phyloP scores from a whole-genome alignment of 2,888 invertebrate species.

The Conistra vaccinii region DNA sequence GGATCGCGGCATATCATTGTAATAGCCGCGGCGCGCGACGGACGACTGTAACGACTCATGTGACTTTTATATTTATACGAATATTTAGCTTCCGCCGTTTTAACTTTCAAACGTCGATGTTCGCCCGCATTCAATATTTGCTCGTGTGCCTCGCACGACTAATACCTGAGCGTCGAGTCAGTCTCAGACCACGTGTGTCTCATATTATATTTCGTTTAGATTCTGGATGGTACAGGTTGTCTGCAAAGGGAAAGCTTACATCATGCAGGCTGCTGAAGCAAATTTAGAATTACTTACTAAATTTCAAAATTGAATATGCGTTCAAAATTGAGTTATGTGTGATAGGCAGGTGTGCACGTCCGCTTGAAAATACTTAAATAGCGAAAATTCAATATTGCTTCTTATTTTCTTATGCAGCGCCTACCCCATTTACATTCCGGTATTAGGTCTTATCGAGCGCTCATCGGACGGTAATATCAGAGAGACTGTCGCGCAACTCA shows the following conservation, averaged over 20 bases:
- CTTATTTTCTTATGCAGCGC: background rate
- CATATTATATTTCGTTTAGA: background rate
- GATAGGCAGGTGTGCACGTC: background rate
- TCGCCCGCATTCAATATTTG: background rate
- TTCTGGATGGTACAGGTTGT: background rate
- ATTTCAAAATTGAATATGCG: background rate
- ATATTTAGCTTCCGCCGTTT: constrained; percentile 13
- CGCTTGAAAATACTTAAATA: background rate
- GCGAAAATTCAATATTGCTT: background rate
- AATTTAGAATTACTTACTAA: background rate
- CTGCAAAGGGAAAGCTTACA: no score
- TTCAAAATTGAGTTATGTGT: no score
- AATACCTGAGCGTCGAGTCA: background rate
- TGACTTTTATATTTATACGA: constrained; percentile 37
- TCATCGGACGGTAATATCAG: no score
- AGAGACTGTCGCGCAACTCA: no score
- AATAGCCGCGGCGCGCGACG: background rate
- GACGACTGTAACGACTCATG: background rate
- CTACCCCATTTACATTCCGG: background rate
- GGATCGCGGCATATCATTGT: background rate
- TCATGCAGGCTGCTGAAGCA: no score
- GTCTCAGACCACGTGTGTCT: background rate
- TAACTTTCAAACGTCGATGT: background rate
- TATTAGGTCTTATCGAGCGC: background rate
- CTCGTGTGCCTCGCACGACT: background rate